Base-by-base conservation (phyloP, 2,888 invertebrate species). In the Anthrax anthrax region DNA sequence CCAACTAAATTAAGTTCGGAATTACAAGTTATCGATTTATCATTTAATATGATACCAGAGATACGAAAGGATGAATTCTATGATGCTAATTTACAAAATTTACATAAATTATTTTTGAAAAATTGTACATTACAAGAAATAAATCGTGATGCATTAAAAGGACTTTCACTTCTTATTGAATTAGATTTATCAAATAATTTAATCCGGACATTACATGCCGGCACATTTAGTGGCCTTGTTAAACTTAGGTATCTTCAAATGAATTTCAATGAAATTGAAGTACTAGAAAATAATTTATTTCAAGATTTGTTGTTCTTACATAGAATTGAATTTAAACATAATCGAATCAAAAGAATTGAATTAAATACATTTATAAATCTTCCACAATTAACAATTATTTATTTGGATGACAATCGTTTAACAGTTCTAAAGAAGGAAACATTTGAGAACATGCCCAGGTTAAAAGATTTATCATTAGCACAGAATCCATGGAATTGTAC, bases 401-500 rank as follows among this genome's bases (percentile, higher is more conserved):
- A 78, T 51, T 68, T 92, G 49, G 77, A 81, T 52, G 76, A 79
- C 37, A 92, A 92, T 62, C 78, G 77, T 57, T 68, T 92, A 46
- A 79, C 78, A 44, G 73, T 74, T 44, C 64, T 90, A 42, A 75
- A 75, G 57, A 70, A 76, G 41, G 77, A 80, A 49, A 76, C 80
- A 8, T 75, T 87, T 48, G 72, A 74, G 47, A 72, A 75, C 32
- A 67, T 89, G 44, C 72, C 74, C 2, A 80, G 78, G 51, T 65
- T 91, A 44, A 76, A 77, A 23, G 83, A 82, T 57, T 70, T 92
- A 39, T 81, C 81, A 46, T 71, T 91, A 1, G 78, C 80, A 52
- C 79, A 81, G 50, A 92, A 92, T 62, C 84, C 84, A 0, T 92
- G 91, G 91, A 75, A 81, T 49, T 92, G 91, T 62, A 86, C 90